A percentile compares a stretch with the other conserved stretches of the same genome.
Conservation (phyloP, 1,140 invertebrate genomes). For the Drosophila paulistorum region DNA sequence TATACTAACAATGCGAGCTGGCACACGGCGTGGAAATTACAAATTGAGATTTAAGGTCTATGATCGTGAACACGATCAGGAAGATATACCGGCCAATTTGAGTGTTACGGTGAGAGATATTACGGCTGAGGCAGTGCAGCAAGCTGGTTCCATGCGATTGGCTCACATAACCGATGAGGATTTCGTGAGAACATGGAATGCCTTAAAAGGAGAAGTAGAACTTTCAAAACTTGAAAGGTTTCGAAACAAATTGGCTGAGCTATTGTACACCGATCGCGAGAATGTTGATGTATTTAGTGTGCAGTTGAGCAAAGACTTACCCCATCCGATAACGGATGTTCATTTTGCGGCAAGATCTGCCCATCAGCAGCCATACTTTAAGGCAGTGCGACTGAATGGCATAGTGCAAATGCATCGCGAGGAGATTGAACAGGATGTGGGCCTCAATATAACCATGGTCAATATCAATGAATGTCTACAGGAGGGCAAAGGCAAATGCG, state of each 20-base stretch:
- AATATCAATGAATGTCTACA: slow-evolving; percentile 88
- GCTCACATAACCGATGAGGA: slow-evolving; percentile 87
- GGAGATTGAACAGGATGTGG: slow-evolving; percentile 87
- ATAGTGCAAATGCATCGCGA: slow-evolving; percentile 86
- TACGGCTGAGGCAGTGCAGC: slow-evolving; percentile 87
- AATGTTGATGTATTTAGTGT: slow-evolving; percentile 89
- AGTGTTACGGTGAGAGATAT: slow-evolving; percentile 87
- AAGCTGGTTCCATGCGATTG: slow-evolving; percentile 87
- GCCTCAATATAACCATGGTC: slow-evolving; percentile 88
- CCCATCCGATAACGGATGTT: slow-evolving; percentile 85
- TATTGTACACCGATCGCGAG: slow-evolving; percentile 84
- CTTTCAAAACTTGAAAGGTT: slow-evolving; percentile 86
- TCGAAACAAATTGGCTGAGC: slow-evolving; percentile 84
- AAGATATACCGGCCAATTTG: slow-evolving; percentile 85
- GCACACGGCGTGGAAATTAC: slow-evolving; percentile 86
- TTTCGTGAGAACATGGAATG: slow-evolving; percentile 87
- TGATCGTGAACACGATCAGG: slow-evolving; percentile 86
- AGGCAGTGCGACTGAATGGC: slow-evolving; percentile 87
- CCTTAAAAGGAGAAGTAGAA: slow-evolving; percentile 73
- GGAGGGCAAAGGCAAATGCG: slow-evolving; percentile 83
- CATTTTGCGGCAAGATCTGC: slow-evolving; percentile 87
- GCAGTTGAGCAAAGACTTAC: slow-evolving; percentile 84
- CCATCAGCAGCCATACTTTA: slow-evolving; percentile 87
- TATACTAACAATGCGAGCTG: slow-evolving; percentile 87
- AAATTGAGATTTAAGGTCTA: slow-evolving; percentile 86